Conservation (phyloP, 2,888 invertebrate genomes). For the Mythimna impura region DNA sequence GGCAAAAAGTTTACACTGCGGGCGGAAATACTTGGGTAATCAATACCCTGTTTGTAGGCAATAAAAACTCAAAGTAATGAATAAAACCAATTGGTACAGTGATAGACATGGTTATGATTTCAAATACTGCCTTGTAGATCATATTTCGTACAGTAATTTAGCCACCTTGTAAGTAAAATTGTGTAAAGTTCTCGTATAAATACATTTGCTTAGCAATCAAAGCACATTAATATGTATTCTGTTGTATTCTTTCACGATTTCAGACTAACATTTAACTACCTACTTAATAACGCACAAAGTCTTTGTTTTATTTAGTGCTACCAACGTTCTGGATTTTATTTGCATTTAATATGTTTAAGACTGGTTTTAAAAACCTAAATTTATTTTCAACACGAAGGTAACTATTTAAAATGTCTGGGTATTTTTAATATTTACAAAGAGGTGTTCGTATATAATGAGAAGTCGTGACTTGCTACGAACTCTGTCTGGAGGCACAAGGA, state of each 20-base stretch:
- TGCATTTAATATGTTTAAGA: constrained; percentile 10
- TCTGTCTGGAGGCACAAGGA: constrained; percentile 41
- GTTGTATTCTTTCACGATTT: constrained; percentile 8
- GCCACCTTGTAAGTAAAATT: constrained; percentile 8
- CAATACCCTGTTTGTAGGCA: constrained; percentile 48
- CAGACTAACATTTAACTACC: not conserved
- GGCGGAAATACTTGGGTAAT: constrained; percentile 67
- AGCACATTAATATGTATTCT: not conserved
- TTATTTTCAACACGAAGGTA: constrained; percentile 46
- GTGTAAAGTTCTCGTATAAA: constrained; percentile 31
- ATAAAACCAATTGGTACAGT: constrained; percentile 21
- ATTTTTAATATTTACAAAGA: constrained; percentile 58
- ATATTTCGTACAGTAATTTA: constrained; percentile 19
- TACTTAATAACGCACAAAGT: not conserved
- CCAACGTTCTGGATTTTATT: constrained; percentile 22
- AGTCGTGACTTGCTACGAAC: constrained; percentile 63
- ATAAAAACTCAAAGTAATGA: constrained; percentile 36
- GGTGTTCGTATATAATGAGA: constrained; percentile 54
- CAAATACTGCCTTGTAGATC: constrained; percentile 11
- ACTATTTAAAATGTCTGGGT: constrained; percentile 51
- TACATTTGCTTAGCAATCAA: not conserved
- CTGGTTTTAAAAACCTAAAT: constrained; percentile 24
- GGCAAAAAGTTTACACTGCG: constrained; percentile 58
- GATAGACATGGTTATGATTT: constrained; percentile 30
- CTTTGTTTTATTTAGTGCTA: constrained; percentile 28